Evolutionary conservation across 1,140 invertebrate species (phyloP), one percentile per base, ranked within the genome.

Genomic region (Onthophagus taurus): DNA sequence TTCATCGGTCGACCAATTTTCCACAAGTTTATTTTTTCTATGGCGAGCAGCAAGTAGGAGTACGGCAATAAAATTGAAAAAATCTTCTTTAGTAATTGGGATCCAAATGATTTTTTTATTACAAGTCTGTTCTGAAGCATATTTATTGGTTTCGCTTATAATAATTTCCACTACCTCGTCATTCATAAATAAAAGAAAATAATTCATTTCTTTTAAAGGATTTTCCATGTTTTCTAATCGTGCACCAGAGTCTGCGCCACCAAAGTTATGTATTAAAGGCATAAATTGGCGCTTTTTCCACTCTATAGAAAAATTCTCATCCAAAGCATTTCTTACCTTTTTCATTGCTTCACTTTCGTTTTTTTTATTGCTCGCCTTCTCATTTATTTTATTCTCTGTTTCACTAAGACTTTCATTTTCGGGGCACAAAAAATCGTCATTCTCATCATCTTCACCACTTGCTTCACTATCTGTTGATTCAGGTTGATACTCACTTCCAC

Each of bases 121-220:
- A 7, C n/a, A 7, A 7, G 7, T 26, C 7, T 26, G 7, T 26
- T 7, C 24, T 7, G 24, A 26, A 26, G n/a, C 24, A 26, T 7
- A 26, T 26, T n/a, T 26, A 26, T 26, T 26, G n/a, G 24, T 26
- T 26, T 26, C 24, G n/a, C 24, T 7, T 26, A 26, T n/a, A 26
- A 26, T 26, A 26, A 26, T 7, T n/a, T 7, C n/a, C 24, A 26
- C 24, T 7, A 26, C 24, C 7, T 26, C 24, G 7, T 7, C 7
- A 26, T 26, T 26, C n/a, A 26, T n/a, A n/a, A 26, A 26, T n/a
- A 26, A n/a, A 26, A 26, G 24, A 26, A 26, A 26, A n/a, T 26
- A 26, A n/a, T n/a, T 26, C 7, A 26, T 7, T 26, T 7, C 24
- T 7, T 26, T 26, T 26, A n/a, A n/a, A n/a, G n/a, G 24, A 26